phyloP scores from a whole-genome alignment of 1,140 invertebrate genomes.

The Drosophila sucinea region DNA sequence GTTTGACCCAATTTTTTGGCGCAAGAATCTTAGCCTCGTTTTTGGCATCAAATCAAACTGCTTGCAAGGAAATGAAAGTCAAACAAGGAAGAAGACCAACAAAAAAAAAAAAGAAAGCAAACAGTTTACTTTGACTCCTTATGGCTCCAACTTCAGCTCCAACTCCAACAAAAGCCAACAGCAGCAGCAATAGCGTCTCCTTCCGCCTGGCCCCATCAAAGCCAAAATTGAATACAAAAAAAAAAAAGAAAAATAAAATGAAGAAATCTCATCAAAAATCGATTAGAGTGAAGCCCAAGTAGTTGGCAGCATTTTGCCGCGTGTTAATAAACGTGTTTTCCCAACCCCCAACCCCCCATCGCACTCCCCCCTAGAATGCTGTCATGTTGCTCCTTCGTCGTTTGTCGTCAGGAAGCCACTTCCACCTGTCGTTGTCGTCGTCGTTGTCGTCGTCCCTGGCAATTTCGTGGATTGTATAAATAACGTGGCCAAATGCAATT shows the following conservation, averaged over 20 bases:
- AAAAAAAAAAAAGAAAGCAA: neutral
- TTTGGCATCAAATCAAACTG: constrained; percentile 49
- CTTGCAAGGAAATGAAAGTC: constrained; percentile 50
- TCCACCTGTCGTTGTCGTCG: constrained; percentile 34
- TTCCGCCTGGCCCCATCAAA: constrained; percentile 62
- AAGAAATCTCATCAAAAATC: constrained; percentile 74
- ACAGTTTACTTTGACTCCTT: constrained; percentile 37
- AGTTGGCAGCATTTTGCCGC: constrained; percentile 38
- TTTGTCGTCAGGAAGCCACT: constrained; percentile 14
- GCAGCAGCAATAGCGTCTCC: neutral
- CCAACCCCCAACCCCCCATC: neutral
- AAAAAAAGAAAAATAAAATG: neutral
- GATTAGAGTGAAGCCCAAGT: constrained; percentile 62
- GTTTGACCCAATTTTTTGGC: neutral
- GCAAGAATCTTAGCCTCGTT: constrained; percentile 30
- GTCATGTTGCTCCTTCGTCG: neutral
- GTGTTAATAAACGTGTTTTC: constrained; percentile 66
- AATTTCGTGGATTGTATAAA: constrained; percentile 54
- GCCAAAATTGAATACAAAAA: constrained; percentile 75
- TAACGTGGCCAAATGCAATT: constrained; percentile 67
- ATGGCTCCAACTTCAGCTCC: neutral
- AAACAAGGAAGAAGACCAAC: constrained; percentile 41
- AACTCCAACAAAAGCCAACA: constrained; percentile 2
- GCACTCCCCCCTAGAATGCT: neutral
- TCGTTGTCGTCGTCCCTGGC: constrained; percentile 17